Evolutionary conservation across 2,888 invertebrate genomes (phyloP).

Genomic region (Thymelicus sylvestris): DNA sequence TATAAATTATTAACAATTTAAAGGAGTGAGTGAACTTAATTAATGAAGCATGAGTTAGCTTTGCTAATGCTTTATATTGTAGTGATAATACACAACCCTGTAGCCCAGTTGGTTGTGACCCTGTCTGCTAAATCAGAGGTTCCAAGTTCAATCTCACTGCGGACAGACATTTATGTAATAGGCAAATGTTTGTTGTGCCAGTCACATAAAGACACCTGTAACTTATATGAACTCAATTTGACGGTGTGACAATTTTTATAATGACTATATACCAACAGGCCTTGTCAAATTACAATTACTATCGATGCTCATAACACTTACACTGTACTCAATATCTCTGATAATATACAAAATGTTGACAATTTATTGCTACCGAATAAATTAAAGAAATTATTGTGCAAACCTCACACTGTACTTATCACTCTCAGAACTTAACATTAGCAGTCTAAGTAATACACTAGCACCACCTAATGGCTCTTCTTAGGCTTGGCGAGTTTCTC

Average conservation of each 20-base stretch:
- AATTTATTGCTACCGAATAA: background rate
- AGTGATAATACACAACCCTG: slow-evolving; percentile 11
- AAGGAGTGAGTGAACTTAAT: slow-evolving; percentile 61
- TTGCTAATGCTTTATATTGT: slow-evolving; percentile 5
- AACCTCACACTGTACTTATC: slow-evolving; percentile 1
- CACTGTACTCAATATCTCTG: background rate
- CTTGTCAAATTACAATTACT: too few species aligned
- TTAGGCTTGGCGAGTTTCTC: slow-evolving; percentile 91
- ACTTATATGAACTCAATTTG: too few species aligned
- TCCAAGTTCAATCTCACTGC: too few species aligned
- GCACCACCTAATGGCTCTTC: slow-evolving; percentile 82
- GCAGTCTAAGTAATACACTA: slow-evolving; percentile 54
- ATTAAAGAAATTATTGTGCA: background rate
- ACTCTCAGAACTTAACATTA: slow-evolving; percentile 51
- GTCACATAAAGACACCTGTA: too few species aligned
- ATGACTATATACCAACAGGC: too few species aligned
- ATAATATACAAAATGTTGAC: background rate
- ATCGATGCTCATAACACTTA: background rate
- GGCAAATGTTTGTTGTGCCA: too few species aligned
- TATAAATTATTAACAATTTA: slow-evolving; percentile 74
- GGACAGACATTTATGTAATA: too few species aligned
- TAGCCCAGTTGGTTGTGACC: background rate
- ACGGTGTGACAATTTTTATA: too few species aligned
- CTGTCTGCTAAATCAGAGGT: too few species aligned
- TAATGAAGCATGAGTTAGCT: slow-evolving; percentile 50